A percentile compares a stretch with the other conserved stretches of the same genome.
These are phyloP conservation scores for Umimayanthus chanpuru DNA, from an alignment of 92 coral and sea anemone genomes.

Conservation along the genomic window DNA sequence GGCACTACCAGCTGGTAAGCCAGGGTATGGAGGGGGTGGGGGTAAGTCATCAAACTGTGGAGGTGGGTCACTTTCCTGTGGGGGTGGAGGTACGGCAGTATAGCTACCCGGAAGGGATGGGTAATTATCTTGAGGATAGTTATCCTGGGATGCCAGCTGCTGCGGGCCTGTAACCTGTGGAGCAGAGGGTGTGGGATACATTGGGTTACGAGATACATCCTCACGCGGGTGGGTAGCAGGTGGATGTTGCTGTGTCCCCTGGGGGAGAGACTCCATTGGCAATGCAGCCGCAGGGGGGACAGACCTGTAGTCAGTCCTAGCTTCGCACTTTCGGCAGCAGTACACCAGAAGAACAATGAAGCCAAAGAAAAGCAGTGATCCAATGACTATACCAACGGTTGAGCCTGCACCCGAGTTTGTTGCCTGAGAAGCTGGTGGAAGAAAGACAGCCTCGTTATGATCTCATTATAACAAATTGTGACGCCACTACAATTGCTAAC, in stretches of 20 bases:
- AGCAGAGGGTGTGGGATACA: background rate
- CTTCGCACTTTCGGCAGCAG: too few relatives aligned
- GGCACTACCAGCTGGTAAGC: background rate
- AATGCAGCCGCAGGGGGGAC: too few relatives aligned
- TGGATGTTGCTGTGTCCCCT: background rate
- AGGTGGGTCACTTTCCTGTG: background rate
- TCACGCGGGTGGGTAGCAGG: background rate
- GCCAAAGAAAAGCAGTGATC: too few relatives aligned
- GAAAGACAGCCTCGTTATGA: too few relatives aligned
- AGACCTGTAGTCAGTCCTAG: too few relatives aligned
- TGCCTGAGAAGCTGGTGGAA: too few relatives aligned
- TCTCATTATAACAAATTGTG: too few relatives aligned
- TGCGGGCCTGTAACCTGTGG: background rate
- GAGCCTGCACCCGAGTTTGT: too few relatives aligned
- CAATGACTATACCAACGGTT: too few relatives aligned
- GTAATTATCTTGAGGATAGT: background rate
- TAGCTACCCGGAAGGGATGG: background rate
- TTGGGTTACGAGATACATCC: background rate
- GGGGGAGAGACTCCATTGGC: background rate
- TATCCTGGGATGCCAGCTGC: background rate
- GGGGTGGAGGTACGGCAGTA: background rate
- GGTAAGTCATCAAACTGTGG: background rate
- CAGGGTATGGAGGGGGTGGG: conserved; percentile 12
- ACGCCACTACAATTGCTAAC: too few relatives aligned
- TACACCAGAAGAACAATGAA: too few relatives aligned